Conservation (phyloP, 2,888 invertebrate species). For the Euzophera pinguis region DNA sequence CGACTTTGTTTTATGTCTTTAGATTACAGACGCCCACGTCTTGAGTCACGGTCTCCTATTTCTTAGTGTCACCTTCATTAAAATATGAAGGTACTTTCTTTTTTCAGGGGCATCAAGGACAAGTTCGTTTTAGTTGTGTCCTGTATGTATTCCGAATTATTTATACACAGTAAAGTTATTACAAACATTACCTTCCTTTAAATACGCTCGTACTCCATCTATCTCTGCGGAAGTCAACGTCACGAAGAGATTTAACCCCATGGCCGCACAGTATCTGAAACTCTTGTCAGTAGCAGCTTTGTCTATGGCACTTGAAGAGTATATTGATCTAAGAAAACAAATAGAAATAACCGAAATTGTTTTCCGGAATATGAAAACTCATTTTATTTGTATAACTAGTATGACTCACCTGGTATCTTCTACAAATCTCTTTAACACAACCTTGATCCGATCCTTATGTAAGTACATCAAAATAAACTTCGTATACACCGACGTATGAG, state of each 20-base stretch:
- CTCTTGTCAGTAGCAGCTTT: slow-evolving; percentile 35
- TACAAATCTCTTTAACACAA: slow-evolving; percentile 38
- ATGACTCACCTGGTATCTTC: slow-evolving; percentile 26
- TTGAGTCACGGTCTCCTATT: too few relatives aligned
- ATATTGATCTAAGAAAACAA: slow-evolving; percentile 23
- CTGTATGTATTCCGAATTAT: background rate
- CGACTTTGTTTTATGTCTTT: too few relatives aligned
- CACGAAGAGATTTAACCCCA: slow-evolving; percentile 24
- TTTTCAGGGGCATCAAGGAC: too few relatives aligned
- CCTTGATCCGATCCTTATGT: slow-evolving; percentile 33
- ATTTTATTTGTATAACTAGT: background rate
- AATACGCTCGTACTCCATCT: slow-evolving; percentile 35
- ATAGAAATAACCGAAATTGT: background rate
- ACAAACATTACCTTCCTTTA: slow-evolving; percentile 33
- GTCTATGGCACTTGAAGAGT: slow-evolving; percentile 31
- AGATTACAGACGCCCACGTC: too few relatives aligned
- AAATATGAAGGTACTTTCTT: too few relatives aligned
- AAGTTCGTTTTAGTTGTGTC: too few relatives aligned
- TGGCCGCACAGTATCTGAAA: slow-evolving; percentile 24
- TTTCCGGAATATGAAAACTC: too few relatives aligned
- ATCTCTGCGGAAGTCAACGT: slow-evolving; percentile 30
- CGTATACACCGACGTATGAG: slow-evolving; percentile 35
- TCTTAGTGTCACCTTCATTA: too few relatives aligned
- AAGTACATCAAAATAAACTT: slow-evolving; percentile 41
- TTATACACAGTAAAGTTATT: background rate